These are phyloP conservation scores for Matsumurasca onukii DNA, from an alignment of 1,140 invertebrate species.

Conservation along the genomic window DNA sequence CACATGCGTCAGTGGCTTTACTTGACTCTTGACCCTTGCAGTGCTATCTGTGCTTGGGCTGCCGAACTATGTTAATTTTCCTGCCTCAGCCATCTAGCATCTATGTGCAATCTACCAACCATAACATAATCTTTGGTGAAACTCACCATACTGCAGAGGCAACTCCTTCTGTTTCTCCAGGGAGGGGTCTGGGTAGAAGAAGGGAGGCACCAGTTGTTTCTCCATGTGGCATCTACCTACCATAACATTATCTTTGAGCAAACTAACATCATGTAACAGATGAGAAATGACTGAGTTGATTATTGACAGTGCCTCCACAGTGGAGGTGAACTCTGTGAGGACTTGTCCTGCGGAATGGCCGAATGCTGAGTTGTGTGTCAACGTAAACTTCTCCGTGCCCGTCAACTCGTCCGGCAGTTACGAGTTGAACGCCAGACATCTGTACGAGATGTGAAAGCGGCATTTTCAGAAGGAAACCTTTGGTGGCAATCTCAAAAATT, in stretches of 20 bases:
- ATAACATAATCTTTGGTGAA: not conserved
- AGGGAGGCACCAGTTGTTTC: slow-evolving; percentile 22
- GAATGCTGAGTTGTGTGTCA: slow-evolving; percentile 8
- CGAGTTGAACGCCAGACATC: not conserved
- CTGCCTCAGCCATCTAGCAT: too few species aligned
- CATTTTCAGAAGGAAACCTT: not conserved
- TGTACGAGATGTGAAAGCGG: not conserved
- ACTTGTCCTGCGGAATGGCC: slow-evolving; percentile 19
- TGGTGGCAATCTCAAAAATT: too few species aligned
- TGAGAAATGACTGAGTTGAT: too few species aligned
- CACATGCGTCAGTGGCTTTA: too few species aligned
- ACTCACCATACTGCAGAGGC: not conserved
- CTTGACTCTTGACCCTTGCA: too few species aligned
- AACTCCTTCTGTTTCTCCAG: not conserved
- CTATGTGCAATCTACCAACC: too few species aligned
- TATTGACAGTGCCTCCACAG: slow-evolving; percentile 1
- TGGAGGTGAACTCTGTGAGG: not conserved
- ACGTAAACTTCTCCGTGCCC: slow-evolving; percentile 9
- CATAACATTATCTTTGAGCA: too few species aligned
- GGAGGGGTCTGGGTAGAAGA: slow-evolving; percentile 13
- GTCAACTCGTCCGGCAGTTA: not conserved
- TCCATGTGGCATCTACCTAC: too few species aligned
- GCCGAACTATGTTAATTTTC: too few species aligned
- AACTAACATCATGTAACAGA: too few species aligned
- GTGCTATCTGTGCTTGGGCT: too few species aligned